Evolutionary conservation across 2,113 vertebrate species (phyloP), one percentile per base, ranked within the genome.

Genomic region (Actenoides lindsayi): DNA sequence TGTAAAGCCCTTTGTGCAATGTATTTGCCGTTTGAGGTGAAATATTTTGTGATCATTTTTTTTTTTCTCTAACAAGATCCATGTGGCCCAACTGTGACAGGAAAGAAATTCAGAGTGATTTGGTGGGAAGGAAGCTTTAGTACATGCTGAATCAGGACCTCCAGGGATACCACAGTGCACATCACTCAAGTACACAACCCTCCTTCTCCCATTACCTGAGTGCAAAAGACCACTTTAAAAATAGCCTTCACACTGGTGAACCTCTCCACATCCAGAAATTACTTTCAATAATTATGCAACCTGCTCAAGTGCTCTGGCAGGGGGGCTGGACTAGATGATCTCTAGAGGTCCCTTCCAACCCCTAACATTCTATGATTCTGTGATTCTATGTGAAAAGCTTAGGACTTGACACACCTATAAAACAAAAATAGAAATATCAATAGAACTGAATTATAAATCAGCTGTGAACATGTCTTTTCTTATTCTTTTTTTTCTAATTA

Each of bases 51-150:
- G 30, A 67, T 33, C 9, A 10, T 18, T 46, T 84, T 16, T 37
- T 16, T 37, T 74, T 89, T 23, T 71, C 19, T 83, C 18, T 33
- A 70, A 4, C 10, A 85, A 48, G 5, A 19, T 83, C 31, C 37
- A 16, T 0, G 0, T 73, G 20, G 18, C 5, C 35, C 35, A 6
- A 60, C 8, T 65, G 39, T 63, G 53, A 60, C 16, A 39, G 33
- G 70, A n/a, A 35, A 70, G 39, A 89, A 89, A 89, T 74, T 21
- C 13, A 46, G n/a, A 63, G 7, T 41, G 21, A 37, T 82, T 54
- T 13, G 7, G 3, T 53, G 24, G 28, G 63, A 86, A 83, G 57
- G 11, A 2, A 89, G 5, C 8, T 62, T 89, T 60, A 85, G 27
- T 9, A 71, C n/a, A 53, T 16, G 11, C 4, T 48, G 21, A 54